Conservation (phyloP, 2,113 vertebrate genomes). For the Crocuta crocuta region DNA sequence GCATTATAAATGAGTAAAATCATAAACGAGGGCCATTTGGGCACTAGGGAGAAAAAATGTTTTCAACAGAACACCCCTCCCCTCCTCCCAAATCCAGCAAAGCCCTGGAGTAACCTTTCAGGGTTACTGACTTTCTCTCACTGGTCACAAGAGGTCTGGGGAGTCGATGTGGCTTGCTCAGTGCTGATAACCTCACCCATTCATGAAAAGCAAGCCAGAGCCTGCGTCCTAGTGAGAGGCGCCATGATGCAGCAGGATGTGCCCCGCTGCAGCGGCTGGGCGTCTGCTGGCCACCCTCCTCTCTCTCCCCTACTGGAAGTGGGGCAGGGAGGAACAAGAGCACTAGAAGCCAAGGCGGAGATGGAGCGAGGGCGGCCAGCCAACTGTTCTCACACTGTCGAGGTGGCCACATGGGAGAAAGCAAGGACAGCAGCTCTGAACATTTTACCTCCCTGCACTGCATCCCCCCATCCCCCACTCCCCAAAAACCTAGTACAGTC, state of each 20-base stretch:
- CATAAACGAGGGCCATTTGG: background rate
- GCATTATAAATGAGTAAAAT: background rate
- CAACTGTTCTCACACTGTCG: constrained; percentile 2
- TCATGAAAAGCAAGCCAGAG: background rate
- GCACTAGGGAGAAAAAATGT: background rate
- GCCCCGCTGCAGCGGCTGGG: background rate
- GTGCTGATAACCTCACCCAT: background rate
- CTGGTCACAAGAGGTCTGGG: background rate
- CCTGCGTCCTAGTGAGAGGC: background rate
- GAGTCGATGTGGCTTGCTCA: background rate
- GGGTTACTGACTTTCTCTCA: background rate
- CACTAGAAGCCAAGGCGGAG: background rate
- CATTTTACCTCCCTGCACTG: background rate
- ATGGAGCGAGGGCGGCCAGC: background rate
- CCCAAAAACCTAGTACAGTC: background rate
- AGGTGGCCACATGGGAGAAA: background rate
- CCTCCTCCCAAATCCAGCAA: background rate
- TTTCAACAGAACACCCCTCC: background rate
- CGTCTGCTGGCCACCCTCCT: background rate
- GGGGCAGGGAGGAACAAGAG: background rate
- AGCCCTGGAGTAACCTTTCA: background rate
- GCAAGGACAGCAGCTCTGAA: background rate
- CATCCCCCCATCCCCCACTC: background rate
- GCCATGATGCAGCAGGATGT: background rate
- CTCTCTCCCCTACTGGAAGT: background rate